Conservation (phyloP, 2,888 invertebrate genomes). For the Trissonchulus sp. region DNA sequence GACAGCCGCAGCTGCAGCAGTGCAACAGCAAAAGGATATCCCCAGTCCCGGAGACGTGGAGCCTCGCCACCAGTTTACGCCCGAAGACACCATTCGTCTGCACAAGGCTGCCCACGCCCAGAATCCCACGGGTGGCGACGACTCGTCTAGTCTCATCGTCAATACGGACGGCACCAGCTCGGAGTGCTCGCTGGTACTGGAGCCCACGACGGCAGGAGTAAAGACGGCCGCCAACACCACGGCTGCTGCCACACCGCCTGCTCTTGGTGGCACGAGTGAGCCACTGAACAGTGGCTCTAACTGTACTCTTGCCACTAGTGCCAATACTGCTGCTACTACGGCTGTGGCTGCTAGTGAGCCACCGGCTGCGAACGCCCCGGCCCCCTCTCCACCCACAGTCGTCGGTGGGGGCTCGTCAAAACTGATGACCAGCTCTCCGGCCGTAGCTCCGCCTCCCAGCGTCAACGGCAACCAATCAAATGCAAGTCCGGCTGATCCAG, state of each 20-base stretch:
- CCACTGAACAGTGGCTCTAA: too few relatives aligned
- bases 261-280: too few relatives aligned
- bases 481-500: conserved; percentile 11
- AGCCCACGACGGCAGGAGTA: background rate
- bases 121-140: conserved; percentile 41
- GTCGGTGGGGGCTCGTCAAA: too few relatives aligned
- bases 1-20: too few relatives aligned
- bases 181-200: background rate
- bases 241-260: conserved; percentile 13
- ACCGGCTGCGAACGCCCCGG: too few relatives aligned
- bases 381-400: too few relatives aligned
- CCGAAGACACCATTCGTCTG: conserved; percentile 45
- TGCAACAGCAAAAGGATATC: too few relatives aligned
- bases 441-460: conserved; percentile 25
- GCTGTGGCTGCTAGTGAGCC: too few relatives aligned
- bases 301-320: too few relatives aligned
- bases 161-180: conserved; percentile 50
- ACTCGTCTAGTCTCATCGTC: conserved; percentile 54
- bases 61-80: conserved; percentile 42
- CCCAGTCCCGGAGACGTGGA: conserved; percentile 31
- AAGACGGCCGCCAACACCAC: background rate
- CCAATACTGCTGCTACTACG: too few relatives aligned
- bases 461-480: conserved; percentile 30
- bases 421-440: too few relatives aligned
- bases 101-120: conserved; percentile 36